Conservation (phyloP, 2,113 vertebrate genomes). For the Rallus limicola region DNA sequence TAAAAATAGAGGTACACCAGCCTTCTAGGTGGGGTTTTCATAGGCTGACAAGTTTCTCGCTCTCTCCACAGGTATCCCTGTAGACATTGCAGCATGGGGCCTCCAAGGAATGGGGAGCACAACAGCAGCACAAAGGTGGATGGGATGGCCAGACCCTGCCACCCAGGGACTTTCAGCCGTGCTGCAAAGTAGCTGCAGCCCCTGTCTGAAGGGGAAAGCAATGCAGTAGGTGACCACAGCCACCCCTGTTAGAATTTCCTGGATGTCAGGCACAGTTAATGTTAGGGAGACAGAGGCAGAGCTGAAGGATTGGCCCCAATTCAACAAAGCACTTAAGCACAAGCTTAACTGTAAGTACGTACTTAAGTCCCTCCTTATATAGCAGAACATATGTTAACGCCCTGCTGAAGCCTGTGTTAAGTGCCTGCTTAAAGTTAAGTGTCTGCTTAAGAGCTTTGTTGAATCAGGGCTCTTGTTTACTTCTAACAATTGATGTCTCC, state of each 20-base stretch:
- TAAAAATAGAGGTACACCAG: neutral
- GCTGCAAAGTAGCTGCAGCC: neutral
- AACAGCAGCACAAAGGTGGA: rapidly evolving
- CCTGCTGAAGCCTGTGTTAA: conserved; percentile 25
- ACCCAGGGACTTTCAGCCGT: rapidly evolving
- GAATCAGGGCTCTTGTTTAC: conserved; percentile 53
- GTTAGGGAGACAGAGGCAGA: conserved; percentile 42
- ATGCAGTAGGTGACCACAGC: neutral
- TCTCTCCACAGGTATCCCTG: neutral
- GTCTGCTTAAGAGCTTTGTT: conserved; percentile 61
- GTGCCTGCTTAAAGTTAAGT: conserved; percentile 66
- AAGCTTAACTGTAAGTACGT: conserved; percentile 64
- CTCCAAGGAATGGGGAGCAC: neutral
- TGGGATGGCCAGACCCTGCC: neutral
- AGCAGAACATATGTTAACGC: conserved; percentile 63
- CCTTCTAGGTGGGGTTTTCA: neutral
- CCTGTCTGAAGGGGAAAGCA: neutral
- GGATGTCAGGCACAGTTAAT: conserved; percentile 47
- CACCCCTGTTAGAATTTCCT: conserved; percentile 28
- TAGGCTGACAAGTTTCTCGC: neutral
- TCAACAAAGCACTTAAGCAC: conserved; percentile 68
- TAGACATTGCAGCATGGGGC: rapidly evolving
- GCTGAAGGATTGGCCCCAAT: conserved; percentile 45
- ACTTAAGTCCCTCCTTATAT: conserved; percentile 68
- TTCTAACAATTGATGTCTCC: conserved; percentile 47